These are phyloP conservation scores for Burhinus oedicnemus DNA, from an alignment of 2,113 vertebrate genomes.

Conservation along the genomic window DNA sequence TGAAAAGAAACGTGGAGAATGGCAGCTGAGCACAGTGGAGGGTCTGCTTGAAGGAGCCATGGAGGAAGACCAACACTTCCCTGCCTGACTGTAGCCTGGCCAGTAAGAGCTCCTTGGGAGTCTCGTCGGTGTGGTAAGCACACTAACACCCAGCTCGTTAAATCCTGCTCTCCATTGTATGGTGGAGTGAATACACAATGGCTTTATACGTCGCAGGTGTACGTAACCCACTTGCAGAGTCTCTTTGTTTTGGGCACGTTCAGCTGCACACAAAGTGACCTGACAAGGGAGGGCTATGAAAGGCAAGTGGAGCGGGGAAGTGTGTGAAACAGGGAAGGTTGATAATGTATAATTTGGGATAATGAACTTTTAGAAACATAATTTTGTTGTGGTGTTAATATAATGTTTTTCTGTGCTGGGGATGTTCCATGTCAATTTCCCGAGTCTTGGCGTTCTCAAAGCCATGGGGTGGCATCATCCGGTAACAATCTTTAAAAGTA, in stretches of 20 bases:
- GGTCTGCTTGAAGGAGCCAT: neutral
- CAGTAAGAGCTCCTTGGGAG: neutral
- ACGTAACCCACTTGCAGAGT: too few relatives aligned
- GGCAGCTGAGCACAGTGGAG: neutral
- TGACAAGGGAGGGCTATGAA: neutral
- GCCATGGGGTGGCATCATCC: neutral
- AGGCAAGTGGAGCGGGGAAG: neutral
- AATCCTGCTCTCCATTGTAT: neutral
- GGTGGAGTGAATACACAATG: neutral
- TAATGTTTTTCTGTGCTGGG: neutral
- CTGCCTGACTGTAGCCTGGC: neutral
- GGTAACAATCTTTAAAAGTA: neutral
- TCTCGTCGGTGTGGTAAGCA: neutral
- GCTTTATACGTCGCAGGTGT: neutral
- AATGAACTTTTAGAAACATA: neutral
- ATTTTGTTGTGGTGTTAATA: neutral
- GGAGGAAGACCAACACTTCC: neutral
- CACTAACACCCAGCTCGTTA: rapidly evolving
- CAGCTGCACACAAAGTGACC: rapidly evolving
- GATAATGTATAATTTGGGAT: neutral
- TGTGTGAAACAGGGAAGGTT: neutral
- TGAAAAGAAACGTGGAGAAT: neutral
- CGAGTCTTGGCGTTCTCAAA: neutral
- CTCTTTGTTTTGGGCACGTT: neutral
- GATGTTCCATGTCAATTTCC: neutral